Base-by-base conservation (phyloP, 2,888 invertebrate species). In the Cheilosia pagana region DNA sequence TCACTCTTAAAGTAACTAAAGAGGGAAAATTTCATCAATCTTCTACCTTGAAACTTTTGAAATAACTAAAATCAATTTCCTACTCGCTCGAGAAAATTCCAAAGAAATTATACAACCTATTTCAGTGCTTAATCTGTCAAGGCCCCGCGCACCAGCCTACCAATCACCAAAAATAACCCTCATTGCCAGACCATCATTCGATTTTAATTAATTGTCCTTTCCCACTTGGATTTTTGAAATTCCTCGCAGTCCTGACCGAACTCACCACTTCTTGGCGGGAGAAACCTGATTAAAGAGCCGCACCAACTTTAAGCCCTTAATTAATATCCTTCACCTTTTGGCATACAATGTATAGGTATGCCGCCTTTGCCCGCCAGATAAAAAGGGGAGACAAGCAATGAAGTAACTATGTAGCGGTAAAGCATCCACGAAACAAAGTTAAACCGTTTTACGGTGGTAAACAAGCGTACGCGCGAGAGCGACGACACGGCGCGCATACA, bases 291-390 rank as follows among this genome's bases (percentile, higher is more conserved):
- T 72, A 72, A 77, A 82, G 60, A 62, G 53, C 50, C 53, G 28
- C 50, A 62, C 48, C 67, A 57, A 72, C 67, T 67, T 72, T 67
- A 71, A 76, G 65, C 43, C 68, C 71, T 63, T 71, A 82, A 82
- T 82, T 82, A 82, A 82, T 82, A 82, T 39, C 67, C 60, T 55
- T 72, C 72, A 82, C 77, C 77, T 82, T 77, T 25, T 68, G 63
- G 50, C 71, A 65, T 41, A 78, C 43, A 65, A 78, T 78, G 52
- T 43, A 50, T 21, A 45, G 28, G 35, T 4, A 21, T 21, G 45
- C 43, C 55, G 19, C 60, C 35, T 12, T 45, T 39, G 43, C n/a
- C 41, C 41, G 50, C 39, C 25, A n/a, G 35, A 19, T 14, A 39
- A 6, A 57, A 1, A 39, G 2, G 7, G 3, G 10, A 5, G 39